Percentiles rank a stretch among this genome's conserved stretches.
phyloP scores from a whole-genome alignment of 2,113 vertebrate species.

The Bucco capensis region DNA sequence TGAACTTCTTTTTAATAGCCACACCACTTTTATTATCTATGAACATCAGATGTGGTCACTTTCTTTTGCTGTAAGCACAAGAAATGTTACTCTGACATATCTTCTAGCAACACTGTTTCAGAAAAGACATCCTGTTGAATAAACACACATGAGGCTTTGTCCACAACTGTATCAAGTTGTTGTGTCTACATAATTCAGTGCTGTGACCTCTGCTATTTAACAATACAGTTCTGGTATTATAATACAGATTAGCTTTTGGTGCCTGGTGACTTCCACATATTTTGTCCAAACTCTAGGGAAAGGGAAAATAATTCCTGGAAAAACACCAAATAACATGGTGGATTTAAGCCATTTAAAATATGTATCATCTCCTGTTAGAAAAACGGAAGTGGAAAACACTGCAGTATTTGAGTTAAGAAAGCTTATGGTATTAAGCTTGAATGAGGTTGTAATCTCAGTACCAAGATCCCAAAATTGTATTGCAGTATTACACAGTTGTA shows the following conservation, averaged over 20 bases:
- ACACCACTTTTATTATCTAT: not conserved
- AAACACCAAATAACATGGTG: not conserved
- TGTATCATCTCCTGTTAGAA: not conserved
- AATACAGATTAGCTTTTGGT: not conserved
- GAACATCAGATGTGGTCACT: not conserved
- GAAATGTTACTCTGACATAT: not conserved
- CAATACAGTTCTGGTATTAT: not conserved
- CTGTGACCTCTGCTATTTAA: not conserved
- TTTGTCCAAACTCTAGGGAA: not conserved
- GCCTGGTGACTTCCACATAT: not conserved
- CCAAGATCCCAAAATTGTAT: not conserved
- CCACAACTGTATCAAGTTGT: not conserved
- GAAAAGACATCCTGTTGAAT: not conserved
- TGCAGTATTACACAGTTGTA: not conserved
- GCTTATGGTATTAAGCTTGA: conserved; percentile 19
- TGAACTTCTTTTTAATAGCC: not conserved
- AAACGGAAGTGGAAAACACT: not conserved
- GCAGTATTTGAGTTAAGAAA: conserved; percentile 7
- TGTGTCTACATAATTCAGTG: not conserved
- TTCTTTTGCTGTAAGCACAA: not conserved
- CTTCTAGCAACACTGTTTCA: not conserved
- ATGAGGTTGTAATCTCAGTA: not conserved
- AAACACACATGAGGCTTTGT: not conserved
- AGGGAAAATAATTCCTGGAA: not conserved
- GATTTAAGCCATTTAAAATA: conserved; percentile 15